Percentiles rank a stretch among this genome's conserved stretches.
phyloP scores from a whole-genome alignment of 2,888 invertebrate genomes.

The Noctuana brunneofusca region DNA sequence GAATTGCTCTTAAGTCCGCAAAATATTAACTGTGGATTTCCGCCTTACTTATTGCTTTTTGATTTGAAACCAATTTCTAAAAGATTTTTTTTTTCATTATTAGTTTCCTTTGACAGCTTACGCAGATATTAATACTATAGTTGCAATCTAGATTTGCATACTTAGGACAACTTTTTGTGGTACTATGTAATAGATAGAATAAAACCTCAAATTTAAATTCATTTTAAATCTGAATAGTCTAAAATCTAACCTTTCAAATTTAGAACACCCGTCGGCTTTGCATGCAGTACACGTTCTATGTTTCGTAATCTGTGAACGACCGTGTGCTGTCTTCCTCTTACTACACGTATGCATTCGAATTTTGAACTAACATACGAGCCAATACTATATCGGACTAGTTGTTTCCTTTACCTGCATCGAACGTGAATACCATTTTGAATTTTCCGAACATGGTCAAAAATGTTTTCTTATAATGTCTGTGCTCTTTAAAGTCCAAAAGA shows the following conservation, averaged over 20 bases:
- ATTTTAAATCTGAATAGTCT: not conserved
- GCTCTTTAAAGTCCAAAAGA: no score
- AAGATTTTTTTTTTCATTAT: no score
- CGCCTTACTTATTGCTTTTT: conserved; percentile 4
- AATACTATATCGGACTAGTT: conserved; percentile 2
- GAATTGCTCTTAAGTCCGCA: conserved; percentile 33
- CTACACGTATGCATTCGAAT: conserved; percentile 23
- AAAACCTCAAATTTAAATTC: not conserved
- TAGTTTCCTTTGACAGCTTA: no score
- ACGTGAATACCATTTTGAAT: not conserved
- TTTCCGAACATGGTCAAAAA: not conserved
- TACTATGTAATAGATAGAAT: not conserved
- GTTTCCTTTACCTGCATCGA: not conserved
- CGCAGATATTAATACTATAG: no score
- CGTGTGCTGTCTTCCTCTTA: conserved; percentile 18
- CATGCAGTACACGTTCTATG: conserved; percentile 18
- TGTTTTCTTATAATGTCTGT: no score
- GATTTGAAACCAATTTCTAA: not conserved
- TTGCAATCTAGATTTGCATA: no score
- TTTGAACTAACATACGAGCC: conserved; percentile 2
- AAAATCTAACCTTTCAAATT: conserved; percentile 13
- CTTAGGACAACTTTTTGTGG: no score
- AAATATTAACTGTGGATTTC: conserved; percentile 22
- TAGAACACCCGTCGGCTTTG: conserved; percentile 6
- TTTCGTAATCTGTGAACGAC: conserved; percentile 25